Evolutionary conservation across 2,888 invertebrate species (phyloP), one percentile per base, ranked within the genome.

Genomic region (Dolomedes plantarius): DNA sequence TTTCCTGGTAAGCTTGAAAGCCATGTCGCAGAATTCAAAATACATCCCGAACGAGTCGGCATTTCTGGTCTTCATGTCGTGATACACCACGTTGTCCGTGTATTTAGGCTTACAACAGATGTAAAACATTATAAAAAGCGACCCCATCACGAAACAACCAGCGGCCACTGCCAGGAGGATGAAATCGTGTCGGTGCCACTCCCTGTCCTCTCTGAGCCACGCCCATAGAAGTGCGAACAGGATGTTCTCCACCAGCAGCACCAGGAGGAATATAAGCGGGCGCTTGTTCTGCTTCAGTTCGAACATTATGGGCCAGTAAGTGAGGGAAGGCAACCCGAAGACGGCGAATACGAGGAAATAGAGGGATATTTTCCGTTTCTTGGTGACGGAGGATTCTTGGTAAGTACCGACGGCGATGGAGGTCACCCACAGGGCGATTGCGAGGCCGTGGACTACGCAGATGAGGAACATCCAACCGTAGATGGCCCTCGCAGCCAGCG

Each of bases 271-370:
- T 27, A 87, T 85, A 9, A 88, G 32, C 9, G 89, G 89, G 16
- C 88, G 77, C 36, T 83, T 81, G n/a, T 75, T 29, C 46, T 89
- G 87, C 56, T 89, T 89, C 41, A 89, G 75, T 28, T 88, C 86
- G 68, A 89, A 89, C 89, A 89, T 88, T 32, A 89, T 87, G 1
- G 89, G 89, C 89, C 89, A 89, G 36, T 88, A 87, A 3, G 88
- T 81, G 5, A 89, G 79, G 1, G 89, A 89, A 5, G 89, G 89
- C 7, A 89, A 29, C 0, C 89, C 89, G 56, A 89, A 89, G 39
- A 89, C 87, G 27, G 88, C 68, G 41, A 89, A 88, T 6, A 89
- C 78, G 39, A 89, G 71, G n/a, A 88, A 78, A 39, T 78, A 87
- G 11, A 78, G 39, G 2, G 75, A 68, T 3, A 71, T 9, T 39